phyloP scores from a whole-genome alignment of 2,888 invertebrate species.

The Resseliella maxima region DNA sequence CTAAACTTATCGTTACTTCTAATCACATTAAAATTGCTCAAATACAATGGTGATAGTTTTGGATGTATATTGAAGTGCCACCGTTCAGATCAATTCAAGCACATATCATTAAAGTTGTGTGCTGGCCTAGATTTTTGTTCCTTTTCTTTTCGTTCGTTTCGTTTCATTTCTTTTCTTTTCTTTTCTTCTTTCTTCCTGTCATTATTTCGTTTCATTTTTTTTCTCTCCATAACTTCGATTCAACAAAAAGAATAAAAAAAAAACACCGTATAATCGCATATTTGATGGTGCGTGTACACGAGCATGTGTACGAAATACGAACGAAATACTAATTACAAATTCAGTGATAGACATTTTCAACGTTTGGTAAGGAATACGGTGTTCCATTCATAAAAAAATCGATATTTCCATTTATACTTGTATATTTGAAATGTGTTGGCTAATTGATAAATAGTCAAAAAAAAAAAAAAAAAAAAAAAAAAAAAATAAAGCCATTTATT shows the following conservation, averaged over 20 bases:
- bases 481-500: no score
- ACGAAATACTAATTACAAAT: not conserved
- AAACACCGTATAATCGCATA: no score
- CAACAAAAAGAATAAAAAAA: no score
- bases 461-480: no score
- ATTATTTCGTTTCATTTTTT: no score
- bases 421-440: no score
- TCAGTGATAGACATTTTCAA: not conserved
- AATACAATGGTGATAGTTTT: not conserved
- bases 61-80: constrained; percentile 12
- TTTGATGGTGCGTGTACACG: not conserved
- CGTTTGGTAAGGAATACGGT: not conserved
- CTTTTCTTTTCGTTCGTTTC: not conserved
- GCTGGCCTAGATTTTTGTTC: not conserved
- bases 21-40: not conserved
- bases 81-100: not conserved
- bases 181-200: no score
- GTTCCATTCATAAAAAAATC: not conserved
- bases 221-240: no score
- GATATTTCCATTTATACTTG: not conserved
- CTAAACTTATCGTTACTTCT: not conserved
- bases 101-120: not conserved
- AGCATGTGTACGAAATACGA: not conserved
- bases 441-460: not conserved
- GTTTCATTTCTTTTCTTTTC: no score